Evolutionary conservation across 1,140 invertebrate species (phyloP).

Genomic region (Brachystomella parvula): DNA sequence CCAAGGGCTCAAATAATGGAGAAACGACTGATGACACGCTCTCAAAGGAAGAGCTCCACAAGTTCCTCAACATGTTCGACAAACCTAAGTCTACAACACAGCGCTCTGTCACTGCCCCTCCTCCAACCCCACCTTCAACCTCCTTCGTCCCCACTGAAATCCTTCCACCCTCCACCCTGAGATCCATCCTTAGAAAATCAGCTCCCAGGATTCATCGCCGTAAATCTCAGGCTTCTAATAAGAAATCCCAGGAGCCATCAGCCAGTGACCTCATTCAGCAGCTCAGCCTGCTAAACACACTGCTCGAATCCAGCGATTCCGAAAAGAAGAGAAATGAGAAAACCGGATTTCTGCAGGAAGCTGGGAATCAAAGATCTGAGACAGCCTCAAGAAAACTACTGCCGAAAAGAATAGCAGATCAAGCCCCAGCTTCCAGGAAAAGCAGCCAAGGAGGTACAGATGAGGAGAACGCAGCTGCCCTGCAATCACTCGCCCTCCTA

Average conservation of each 20-base stretch:
- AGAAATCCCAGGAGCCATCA: no score
- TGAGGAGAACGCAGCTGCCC: constrained; percentile 4
- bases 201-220: not conserved
- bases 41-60: not conserved
- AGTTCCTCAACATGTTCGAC: not conserved
- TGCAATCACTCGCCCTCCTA: constrained; percentile 16
- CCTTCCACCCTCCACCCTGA: not conserved
- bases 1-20: not conserved
- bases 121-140: not conserved
- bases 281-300: not conserved
- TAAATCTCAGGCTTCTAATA: not conserved
- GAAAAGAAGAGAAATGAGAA: not conserved
- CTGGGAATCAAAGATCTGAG: not conserved
- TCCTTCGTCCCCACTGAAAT: constrained; percentile 5
- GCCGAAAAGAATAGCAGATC: not conserved
- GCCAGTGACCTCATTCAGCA: not conserved
- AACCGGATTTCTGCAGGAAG: no score
- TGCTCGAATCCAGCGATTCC: not conserved
- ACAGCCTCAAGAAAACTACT: not conserved
- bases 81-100: no score
- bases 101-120: not conserved
- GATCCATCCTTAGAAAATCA: not conserved
- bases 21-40: not conserved
- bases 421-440: not conserved
- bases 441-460: not conserved